These are phyloP conservation scores for Apodemia mormo DNA, from an alignment of 2,888 invertebrate species.

Conservation along the genomic window DNA sequence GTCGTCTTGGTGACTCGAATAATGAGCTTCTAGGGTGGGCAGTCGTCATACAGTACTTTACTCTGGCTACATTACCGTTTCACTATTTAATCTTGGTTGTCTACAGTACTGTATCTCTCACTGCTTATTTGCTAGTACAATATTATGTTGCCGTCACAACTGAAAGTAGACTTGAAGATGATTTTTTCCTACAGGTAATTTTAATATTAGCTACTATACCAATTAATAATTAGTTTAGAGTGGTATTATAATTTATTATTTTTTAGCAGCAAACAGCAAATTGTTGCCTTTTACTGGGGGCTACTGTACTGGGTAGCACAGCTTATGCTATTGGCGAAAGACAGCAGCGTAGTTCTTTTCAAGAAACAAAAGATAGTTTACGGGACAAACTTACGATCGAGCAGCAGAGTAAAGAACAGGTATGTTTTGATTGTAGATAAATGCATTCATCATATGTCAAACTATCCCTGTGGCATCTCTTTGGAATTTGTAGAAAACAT, in stretches of 20 bases:
- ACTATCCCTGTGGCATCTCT: too few relatives aligned
- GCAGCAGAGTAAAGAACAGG: slow-evolving; percentile 96
- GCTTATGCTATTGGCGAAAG: slow-evolving; percentile 88
- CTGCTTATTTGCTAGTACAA: slow-evolving; percentile 61
- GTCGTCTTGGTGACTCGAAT: slow-evolving; percentile 72
- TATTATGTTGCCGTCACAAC: slow-evolving; percentile 60
- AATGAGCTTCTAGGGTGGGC: slow-evolving; percentile 89
- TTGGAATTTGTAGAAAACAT: too few relatives aligned
- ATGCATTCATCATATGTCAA: neutral
- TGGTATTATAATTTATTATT: slow-evolving; percentile 15
- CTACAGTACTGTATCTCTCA: slow-evolving; percentile 57
- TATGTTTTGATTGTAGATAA: slow-evolving; percentile 47
- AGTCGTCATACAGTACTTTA: slow-evolving; percentile 87
- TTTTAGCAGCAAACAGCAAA: slow-evolving; percentile 86
- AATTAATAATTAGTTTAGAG: neutral
- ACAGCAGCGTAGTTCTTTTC: slow-evolving; percentile 93
- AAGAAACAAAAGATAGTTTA: slow-evolving; percentile 94
- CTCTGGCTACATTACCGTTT: slow-evolving; percentile 88
- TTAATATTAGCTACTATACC: neutral
- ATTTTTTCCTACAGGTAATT: slow-evolving; percentile 64
- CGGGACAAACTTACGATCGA: slow-evolving; percentile 96
- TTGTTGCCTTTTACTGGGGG: slow-evolving; percentile 85
- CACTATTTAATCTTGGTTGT: slow-evolving; percentile 56
- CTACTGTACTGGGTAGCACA: slow-evolving; percentile 86
- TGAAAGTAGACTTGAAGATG: slow-evolving; percentile 57